Percentiles rank a stretch among this genome's conserved stretches.
phyloP scores from a whole-genome alignment of 2,888 invertebrate species.

The Stramonita haemastoma region DNA sequence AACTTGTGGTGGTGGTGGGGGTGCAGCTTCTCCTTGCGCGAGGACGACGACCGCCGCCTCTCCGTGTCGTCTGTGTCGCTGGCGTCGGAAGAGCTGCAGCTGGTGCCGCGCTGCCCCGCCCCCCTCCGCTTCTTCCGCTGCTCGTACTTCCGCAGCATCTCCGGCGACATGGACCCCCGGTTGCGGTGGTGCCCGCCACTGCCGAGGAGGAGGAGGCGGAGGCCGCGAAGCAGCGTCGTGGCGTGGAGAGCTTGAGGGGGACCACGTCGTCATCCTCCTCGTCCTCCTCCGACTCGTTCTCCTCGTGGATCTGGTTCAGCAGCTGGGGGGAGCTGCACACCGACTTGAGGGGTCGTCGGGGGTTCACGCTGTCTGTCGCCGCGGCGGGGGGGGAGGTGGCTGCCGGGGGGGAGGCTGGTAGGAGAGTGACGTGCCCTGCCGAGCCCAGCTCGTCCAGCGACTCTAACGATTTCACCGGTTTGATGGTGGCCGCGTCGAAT shows the following conservation, averaged over 20 bases:
- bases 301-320: slow-evolving; percentile 85
- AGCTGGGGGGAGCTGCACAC: slow-evolving; percentile 80
- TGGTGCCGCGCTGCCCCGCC: slow-evolving; percentile 84
- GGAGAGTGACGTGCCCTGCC: not conserved
- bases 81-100: slow-evolving; percentile 95
- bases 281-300: slow-evolving; percentile 79
- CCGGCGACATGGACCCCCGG: slow-evolving; percentile 73
- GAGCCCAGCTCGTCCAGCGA: slow-evolving; percentile 56
- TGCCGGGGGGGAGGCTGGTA: not conserved
- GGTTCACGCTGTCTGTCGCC: slow-evolving; percentile 43
- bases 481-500: slow-evolving; percentile 50
- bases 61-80: slow-evolving; percentile 84
- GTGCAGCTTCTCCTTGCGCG: slow-evolving; percentile 71
- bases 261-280: slow-evolving; percentile 74
- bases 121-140: slow-evolving; percentile 81
- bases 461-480: slow-evolving; percentile 65
- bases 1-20: too few relatives aligned
- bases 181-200: slow-evolving; percentile 49
- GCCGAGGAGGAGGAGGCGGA: too few relatives aligned
- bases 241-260: slow-evolving; percentile 62
- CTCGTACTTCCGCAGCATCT: slow-evolving; percentile 77
- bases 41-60: too few relatives aligned
- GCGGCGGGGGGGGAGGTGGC: not conserved
- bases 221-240: slow-evolving; percentile 52
- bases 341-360: slow-evolving; percentile 74